These are phyloP conservation scores for Silurus lanzhouensis DNA, from an alignment of 2,797 vertebrate genomes.

Conservation along the genomic window DNA sequence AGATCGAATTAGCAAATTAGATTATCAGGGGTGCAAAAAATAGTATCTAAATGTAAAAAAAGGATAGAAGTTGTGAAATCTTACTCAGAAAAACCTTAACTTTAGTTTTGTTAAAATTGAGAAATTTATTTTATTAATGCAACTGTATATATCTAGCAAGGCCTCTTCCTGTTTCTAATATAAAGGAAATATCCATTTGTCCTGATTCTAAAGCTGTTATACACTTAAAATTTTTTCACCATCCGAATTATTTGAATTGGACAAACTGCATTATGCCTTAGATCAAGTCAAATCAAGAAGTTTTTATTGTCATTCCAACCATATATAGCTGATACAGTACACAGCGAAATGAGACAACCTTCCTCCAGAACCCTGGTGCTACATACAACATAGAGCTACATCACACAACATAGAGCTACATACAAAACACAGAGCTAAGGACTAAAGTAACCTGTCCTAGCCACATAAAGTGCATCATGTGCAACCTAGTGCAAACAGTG, in stretches of 20 bases:
- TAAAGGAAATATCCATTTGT: not conserved
- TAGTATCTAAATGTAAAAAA: no score
- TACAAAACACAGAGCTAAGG: no score
- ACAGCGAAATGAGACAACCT: no score
- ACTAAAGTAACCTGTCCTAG: no score
- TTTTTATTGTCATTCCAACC: no score
- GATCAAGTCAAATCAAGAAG: not conserved
- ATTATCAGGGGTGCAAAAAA: not conserved
- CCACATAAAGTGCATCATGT: no score
- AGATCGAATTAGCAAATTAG: not conserved
- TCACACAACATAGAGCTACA: no score
- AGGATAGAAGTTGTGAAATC: not conserved
- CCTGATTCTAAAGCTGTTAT: not conserved
- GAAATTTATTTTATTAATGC: not conserved
- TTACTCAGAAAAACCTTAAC: not conserved
- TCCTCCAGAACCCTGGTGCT: no score
- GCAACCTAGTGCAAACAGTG: no score
- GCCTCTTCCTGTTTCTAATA: not conserved
- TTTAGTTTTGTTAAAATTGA: not conserved
- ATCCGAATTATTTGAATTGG: conserved; percentile 33
- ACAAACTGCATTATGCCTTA: conserved; percentile 39
- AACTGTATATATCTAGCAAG: not conserved
- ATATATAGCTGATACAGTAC: no score
- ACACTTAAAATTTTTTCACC: not conserved
- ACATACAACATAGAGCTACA: no score